A percentile compares a stretch with the other conserved stretches of the same genome.
These are phyloP conservation scores for Stenodera caucasica DNA, from an alignment of 2,888 invertebrate species.

Conservation along the genomic window DNA sequence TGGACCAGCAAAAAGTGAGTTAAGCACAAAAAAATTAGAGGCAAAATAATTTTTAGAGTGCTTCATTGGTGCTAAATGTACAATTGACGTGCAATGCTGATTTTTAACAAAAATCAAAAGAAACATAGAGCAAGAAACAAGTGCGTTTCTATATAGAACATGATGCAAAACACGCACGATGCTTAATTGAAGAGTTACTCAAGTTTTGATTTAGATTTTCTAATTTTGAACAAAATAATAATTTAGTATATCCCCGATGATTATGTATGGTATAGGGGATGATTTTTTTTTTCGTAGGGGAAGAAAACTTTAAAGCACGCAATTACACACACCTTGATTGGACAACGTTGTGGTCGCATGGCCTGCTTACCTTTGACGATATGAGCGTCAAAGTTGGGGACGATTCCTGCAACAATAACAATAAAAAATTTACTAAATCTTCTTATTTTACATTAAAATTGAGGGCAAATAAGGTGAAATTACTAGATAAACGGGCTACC, in stretches of 20 bases:
- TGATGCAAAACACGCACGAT: conserved; percentile 36
- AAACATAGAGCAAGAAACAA: conserved; percentile 8
- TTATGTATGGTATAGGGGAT: conserved; percentile 6
- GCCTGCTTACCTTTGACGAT: conserved; percentile 75
- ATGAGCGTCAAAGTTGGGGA: conserved; percentile 77
- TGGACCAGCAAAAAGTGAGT: background rate
- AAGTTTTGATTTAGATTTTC: conserved; percentile 13
- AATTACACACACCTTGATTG: conserved; percentile 57
- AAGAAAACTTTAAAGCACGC: conserved; percentile 40
- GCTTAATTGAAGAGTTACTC: conserved; percentile 12
- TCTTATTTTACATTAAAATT: background rate
- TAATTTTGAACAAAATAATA: background rate
- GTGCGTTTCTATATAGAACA: conserved; percentile 14
- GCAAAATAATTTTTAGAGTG: conserved; percentile 12
- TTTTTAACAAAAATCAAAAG: background rate
- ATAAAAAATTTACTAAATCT: no score
- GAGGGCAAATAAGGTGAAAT: background rate
- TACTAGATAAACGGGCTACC: background rate
- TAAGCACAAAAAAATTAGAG: conserved; percentile 11
- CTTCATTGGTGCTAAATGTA: conserved; percentile 19
- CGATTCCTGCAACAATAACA: conserved; percentile 72
- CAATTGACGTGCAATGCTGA: conserved; percentile 21
- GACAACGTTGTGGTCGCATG: conserved; percentile 58
- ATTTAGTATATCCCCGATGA: background rate
- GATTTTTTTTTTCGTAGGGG: no score